Evolutionary conservation across 2,797 vertebrate species (phyloP).

Genomic region (Heliangelus exortis): DNA sequence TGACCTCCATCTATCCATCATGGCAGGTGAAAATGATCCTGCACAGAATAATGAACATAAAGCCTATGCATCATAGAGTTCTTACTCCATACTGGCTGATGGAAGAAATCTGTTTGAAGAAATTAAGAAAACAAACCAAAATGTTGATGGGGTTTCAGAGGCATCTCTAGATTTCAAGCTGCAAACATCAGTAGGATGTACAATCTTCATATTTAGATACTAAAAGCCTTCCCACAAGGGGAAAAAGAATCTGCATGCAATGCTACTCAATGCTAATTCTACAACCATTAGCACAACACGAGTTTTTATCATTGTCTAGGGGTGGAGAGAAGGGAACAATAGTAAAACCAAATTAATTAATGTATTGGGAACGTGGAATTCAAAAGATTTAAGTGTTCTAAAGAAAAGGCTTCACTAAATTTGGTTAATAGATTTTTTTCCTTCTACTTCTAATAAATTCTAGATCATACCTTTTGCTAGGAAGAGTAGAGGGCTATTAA

Average conservation of each 20-base stretch:
- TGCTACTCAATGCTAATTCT: background rate
- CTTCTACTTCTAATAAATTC: background rate
- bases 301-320: background rate
- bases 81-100: background rate
- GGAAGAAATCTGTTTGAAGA: background rate
- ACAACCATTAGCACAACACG: background rate
- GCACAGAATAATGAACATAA: background rate
- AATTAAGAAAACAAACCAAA: background rate
- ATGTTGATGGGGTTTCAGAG: background rate
- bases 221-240: background rate
- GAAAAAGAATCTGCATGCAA: rapidly evolving
- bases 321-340: background rate
- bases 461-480: background rate
- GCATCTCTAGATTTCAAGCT: background rate
- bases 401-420: background rate
- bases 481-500: background rate
- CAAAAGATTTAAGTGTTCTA: background rate
- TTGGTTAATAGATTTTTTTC: background rate
- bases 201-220: background rate
- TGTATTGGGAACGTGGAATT: background rate
- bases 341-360: background rate
- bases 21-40: background rate
- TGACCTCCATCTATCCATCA: background rate
- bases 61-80: background rate
- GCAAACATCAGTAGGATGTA: background rate